These are phyloP conservation scores for Emydoidea blandingii DNA, from an alignment of 2,797 vertebrate genomes.

Conservation along the genomic window DNA sequence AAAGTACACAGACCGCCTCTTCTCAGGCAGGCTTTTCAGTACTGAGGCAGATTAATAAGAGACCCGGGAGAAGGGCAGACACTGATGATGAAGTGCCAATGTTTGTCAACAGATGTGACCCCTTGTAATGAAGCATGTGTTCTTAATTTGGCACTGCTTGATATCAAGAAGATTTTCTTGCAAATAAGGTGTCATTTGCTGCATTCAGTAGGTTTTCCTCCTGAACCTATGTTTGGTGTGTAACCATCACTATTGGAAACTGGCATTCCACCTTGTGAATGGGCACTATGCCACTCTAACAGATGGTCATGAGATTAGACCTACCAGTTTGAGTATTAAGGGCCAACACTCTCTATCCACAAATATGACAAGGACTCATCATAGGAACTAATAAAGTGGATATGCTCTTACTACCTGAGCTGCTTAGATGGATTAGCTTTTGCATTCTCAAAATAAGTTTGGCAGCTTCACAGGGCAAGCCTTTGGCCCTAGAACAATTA, in stretches of 20 bases:
- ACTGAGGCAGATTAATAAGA: conserved; percentile 63
- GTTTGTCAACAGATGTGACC: conserved; percentile 70
- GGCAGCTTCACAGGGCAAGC: not conserved
- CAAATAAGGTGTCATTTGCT: conserved; percentile 74
- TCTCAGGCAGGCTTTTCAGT: conserved; percentile 56
- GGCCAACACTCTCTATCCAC: conserved; percentile 57
- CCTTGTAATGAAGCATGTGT: conserved; percentile 69
- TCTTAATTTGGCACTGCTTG: conserved; percentile 76
- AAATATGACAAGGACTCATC: conserved; percentile 47
- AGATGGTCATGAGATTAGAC: conserved; percentile 78
- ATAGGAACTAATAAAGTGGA: conserved; percentile 16
- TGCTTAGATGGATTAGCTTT: conserved; percentile 19
- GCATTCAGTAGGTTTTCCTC: conserved; percentile 52
- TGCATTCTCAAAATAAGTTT: not conserved
- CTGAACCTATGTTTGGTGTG: conserved; percentile 66
- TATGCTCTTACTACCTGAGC: not conserved
- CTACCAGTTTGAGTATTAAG: conserved; percentile 70
- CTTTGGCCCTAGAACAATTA: conserved; percentile 1
- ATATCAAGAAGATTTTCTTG: conserved; percentile 69
- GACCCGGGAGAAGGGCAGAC: conserved; percentile 49
- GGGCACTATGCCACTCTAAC: conserved; percentile 78
- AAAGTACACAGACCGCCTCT: conserved; percentile 2
- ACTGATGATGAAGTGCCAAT: conserved; percentile 66
- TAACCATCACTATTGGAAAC: conserved; percentile 53
- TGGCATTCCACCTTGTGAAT: conserved; percentile 66